Evolutionary conservation across 2,113 vertebrate species (phyloP), one percentile per base, ranked within the genome.

Genomic region (Vidua chalybeata): DNA sequence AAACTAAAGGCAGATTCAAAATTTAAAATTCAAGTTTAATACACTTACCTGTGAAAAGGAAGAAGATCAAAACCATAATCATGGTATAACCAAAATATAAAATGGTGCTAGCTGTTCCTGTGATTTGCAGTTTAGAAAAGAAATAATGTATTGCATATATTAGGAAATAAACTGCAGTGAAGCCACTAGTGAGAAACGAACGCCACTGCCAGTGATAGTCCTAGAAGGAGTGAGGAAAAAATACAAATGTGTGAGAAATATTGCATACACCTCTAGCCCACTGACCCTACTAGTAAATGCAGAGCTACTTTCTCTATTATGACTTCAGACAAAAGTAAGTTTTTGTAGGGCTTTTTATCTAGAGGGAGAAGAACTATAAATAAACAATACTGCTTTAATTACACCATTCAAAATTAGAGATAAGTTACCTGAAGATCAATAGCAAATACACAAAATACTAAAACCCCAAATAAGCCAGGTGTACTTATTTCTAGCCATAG

Each of bases 161-260:
- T 66, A 99, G 98, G 93, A 99, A 98, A 90, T 99, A 99, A 52
- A 99, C 98, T 14, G 99, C 99, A 27, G 99, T 99, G 96, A 99
- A 99, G 88, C 99, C 99, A 31, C 99, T 99, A 55, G 99, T 99
- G 83, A 99, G 98, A 98, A 99, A 99, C 9, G 99, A 99, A 43
- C 99, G 98, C 99, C 99, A 99, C 96, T 99, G 99, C 99, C 99
- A 99, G 82, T 99, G 99, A 88, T 99, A 99, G 96, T 99, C 99
- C 99, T 99, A 92, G 41, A 96, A 35, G 13, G 35, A 23, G 20
- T 16, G 27, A 64, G 41, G 51, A 37, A 46, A 87, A 77, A 76
- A 77, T 19, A 35, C 7, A 72, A 18, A 84, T 8, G 12, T 9
- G 2, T 95, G 19, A 95, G 46, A 45, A 87, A 55, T 21, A 87